phyloP scores from a whole-genome alignment of 1,140 invertebrate species.

The Drosophila ambigua region DNA sequence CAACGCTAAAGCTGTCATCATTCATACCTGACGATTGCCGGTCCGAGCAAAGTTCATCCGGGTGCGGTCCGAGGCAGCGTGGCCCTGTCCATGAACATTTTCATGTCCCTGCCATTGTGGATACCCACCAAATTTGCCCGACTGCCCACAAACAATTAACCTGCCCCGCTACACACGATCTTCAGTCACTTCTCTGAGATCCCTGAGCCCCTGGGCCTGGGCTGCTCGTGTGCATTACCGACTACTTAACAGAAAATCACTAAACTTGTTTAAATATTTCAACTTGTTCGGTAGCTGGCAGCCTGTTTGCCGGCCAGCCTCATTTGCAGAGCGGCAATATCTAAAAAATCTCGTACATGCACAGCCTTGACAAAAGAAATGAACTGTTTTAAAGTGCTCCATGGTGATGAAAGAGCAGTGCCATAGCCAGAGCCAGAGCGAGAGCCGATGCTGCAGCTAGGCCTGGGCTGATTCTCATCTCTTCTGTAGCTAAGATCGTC shows the following conservation, averaged over 20 bases:
- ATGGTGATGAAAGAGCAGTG: conserved; percentile 6
- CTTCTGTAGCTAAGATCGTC: conserved; percentile 14
- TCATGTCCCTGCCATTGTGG: conserved; percentile 54
- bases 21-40: conserved; percentile 42
- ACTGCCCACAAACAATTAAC: conserved; percentile 40
- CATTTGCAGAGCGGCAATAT: conserved; percentile 76
- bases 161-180: background rate
- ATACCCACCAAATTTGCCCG: conserved; percentile 7
- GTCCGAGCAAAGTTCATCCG: conserved; percentile 43
- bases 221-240: conserved; percentile 57
- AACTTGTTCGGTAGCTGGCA: conserved; percentile 61
- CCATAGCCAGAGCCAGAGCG: too few species aligned
- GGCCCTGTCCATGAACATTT: too few species aligned
- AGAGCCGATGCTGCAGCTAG: too few species aligned
- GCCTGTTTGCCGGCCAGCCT: conserved; percentile 51
- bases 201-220: conserved; percentile 7
- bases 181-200: background rate
- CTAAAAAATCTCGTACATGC: conserved; percentile 52
- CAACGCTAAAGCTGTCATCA: conserved; percentile 77
- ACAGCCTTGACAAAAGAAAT: conserved; percentile 78
- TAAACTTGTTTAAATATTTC: conserved; percentile 81
- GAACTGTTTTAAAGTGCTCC: conserved; percentile 81
- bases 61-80: background rate
- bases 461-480: background rate
- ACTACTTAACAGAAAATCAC: conserved; percentile 82